phyloP scores from a whole-genome alignment of 1,140 invertebrate genomes.

The Hypothenemus hampei region DNA sequence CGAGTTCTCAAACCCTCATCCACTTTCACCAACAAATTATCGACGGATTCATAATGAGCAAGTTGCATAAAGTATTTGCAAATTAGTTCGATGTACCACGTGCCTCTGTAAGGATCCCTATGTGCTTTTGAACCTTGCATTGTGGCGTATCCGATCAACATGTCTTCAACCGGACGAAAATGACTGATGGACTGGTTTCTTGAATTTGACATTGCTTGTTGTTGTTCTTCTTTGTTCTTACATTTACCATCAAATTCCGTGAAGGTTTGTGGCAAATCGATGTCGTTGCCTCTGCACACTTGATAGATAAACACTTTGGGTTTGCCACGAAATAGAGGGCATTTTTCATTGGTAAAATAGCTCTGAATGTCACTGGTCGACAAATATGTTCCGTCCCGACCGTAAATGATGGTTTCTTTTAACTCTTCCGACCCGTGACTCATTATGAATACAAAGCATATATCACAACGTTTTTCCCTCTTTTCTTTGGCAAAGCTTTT shows the following conservation, averaged over 20 bases:
- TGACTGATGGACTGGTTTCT: not conserved
- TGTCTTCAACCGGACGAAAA: conserved; percentile 31
- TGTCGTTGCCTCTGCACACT: conserved; percentile 49
- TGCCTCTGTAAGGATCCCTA: conserved; percentile 58
- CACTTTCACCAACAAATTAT: conserved; percentile 62
- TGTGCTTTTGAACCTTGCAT: conserved; percentile 56
- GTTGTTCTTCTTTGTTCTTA: conserved; percentile 9
- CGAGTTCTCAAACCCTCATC: conserved; percentile 44
- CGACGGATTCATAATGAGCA: conserved; percentile 58
- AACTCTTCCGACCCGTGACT: conserved; percentile 51
- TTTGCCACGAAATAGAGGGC: conserved; percentile 55
- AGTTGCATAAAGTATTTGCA: conserved; percentile 69
- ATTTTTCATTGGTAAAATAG: conserved; percentile 60
- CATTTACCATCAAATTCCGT: conserved; percentile 16
- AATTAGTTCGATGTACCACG: conserved; percentile 72
- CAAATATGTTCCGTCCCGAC: conserved; percentile 48
- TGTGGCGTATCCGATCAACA: conserved; percentile 30
- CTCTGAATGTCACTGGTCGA: conserved; percentile 50
- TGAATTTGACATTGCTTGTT: too few species aligned
- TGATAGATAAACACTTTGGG: conserved; percentile 78
- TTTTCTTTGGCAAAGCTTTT: conserved; percentile 15
- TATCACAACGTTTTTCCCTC: conserved; percentile 45
- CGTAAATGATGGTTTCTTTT: conserved; percentile 43
- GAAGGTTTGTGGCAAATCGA: not conserved
- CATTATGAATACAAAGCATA: conserved; percentile 55